phyloP scores from a whole-genome alignment of 2,113 vertebrate species.

The Oncorhynchus kisutch region DNA sequence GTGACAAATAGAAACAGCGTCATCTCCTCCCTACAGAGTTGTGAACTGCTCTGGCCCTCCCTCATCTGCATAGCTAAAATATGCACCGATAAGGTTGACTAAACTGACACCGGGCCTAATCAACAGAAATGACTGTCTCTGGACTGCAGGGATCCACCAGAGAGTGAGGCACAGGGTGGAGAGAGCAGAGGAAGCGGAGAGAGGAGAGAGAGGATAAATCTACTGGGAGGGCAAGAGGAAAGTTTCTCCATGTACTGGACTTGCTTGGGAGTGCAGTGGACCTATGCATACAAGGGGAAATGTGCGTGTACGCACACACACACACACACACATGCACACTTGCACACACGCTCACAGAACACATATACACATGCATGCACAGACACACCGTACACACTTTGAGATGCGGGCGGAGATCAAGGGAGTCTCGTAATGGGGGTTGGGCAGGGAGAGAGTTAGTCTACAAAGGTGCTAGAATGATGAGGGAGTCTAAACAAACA shows the following conservation, averaged over 20 bases:
- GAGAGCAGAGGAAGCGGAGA: background rate
- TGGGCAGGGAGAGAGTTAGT: slow-evolving; percentile 2
- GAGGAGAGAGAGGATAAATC: background rate
- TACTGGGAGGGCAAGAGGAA: background rate
- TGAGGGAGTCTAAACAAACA: slow-evolving; percentile 56
- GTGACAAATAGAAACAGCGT: slow-evolving; percentile 39
- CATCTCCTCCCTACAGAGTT: slow-evolving; percentile 31
- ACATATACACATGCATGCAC: no score
- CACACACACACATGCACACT: slow-evolving; percentile 48
- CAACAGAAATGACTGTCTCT: slow-evolving; percentile 31
- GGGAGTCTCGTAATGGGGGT: no score
- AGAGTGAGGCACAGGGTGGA: background rate
- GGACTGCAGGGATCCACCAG: slow-evolving; percentile 5
- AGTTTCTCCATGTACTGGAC: slow-evolving; percentile 3
- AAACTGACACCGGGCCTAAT: slow-evolving; percentile 45
- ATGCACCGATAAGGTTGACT: slow-evolving; percentile 43
- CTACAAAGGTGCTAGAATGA: slow-evolving; percentile 28
- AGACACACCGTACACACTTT: slow-evolving; percentile 2
- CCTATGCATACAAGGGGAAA: background rate
- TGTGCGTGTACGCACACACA: background rate
- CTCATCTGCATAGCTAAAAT: slow-evolving; percentile 56
- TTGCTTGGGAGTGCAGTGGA: background rate
- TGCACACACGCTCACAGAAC: slow-evolving; percentile 31
- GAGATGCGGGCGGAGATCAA: slow-evolving; percentile 10
- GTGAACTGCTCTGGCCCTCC: slow-evolving; percentile 21